Base-by-base conservation (phyloP, 2,888 invertebrate genomes). In the Andrena chrysosceles region DNA sequence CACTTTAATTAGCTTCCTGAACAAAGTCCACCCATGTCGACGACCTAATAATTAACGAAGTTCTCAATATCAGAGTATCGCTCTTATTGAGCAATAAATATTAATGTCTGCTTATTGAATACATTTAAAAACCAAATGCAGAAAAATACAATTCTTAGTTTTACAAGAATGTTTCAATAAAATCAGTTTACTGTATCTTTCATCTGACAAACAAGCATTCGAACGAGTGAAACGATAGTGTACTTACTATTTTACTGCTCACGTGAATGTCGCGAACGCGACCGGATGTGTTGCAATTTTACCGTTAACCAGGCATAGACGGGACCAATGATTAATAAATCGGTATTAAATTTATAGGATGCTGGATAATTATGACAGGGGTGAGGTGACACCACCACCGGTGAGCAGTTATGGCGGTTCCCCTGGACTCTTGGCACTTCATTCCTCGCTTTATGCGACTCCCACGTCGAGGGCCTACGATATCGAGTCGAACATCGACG, bases 361-460 rank as follows among this genome's bases (percentile, higher is more conserved):
- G 94, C 91, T 94, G 92, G 94, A 94, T 85, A 94, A 92, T 90
- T 94, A 94, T 91, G 93, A 94, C 86, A 91, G 94, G 87, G 92
- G 93, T 83, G 93, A 93, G 91, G 91, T 94, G 91, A 94, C 94
- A 89, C 93, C 94, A 81, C 93, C 93, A 48, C 92, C 93, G 68
- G 92, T 92, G 69, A 91, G 92, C 86, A 92, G 93, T 86, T 94
- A 93, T 87, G 93, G 92, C 81, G 91, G 93, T 70, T 93, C 93
- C 2, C 91, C 93, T 2, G 93, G 94, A 66, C 92, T 93, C 75
- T 85, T 93, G 86, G 92, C 93, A 62, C 92, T 93, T 77, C 94
- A 93, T 89, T 93, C 93, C 52, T 93, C 94, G 82, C 91, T 93
- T 69, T 94, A 94, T 85, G 91, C 91, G 77, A 92, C 93, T 70